phyloP scores from a whole-genome alignment of 2,113 vertebrate species.

The Pholis gunnellus region DNA sequence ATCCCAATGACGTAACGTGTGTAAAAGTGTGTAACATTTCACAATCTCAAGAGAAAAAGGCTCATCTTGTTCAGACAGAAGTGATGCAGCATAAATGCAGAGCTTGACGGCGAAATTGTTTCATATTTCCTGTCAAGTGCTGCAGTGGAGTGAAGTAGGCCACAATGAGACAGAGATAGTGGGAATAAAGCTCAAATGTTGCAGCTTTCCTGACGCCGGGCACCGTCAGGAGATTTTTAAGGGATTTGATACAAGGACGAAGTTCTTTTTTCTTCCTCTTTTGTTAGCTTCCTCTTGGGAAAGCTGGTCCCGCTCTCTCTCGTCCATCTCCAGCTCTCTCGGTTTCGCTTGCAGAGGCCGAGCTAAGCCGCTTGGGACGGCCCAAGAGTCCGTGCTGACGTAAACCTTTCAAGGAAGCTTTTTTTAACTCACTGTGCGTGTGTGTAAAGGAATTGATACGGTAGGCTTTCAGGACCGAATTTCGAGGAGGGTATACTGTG shows the following conservation, averaged over 20 bases:
- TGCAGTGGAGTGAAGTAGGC: conserved; percentile 9
- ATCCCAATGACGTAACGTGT: neutral
- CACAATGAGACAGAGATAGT: conserved; percentile 3
- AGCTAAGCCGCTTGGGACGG: conserved; percentile 57
- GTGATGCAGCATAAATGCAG: conserved; percentile 13
- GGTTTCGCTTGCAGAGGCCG: conserved; percentile 36
- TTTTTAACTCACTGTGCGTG: conserved; percentile 52
- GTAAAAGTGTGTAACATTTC: neutral
- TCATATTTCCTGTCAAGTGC: conserved; percentile 5
- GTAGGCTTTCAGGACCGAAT: conserved; percentile 19
- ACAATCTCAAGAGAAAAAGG: too few relatives aligned
- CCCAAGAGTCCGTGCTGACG: conserved; percentile 55
- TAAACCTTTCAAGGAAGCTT: conserved; percentile 68
- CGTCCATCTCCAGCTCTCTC: conserved; percentile 44
- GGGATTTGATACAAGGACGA: neutral
- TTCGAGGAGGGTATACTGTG: conserved; percentile 13
- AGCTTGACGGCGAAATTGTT: neutral
- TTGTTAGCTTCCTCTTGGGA: conserved; percentile 51
- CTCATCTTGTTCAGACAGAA: neutral
- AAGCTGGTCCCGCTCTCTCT: conserved; percentile 36
- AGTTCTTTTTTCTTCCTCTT: conserved; percentile 21
- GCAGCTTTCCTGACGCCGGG: conserved; percentile 9
- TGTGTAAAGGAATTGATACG: conserved; percentile 34
- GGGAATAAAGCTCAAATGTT: conserved; percentile 13
- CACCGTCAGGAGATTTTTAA: conserved; percentile 10